Evolutionary conservation across 2,888 invertebrate species (phyloP).

Genomic region (Eristalis tenax): DNA sequence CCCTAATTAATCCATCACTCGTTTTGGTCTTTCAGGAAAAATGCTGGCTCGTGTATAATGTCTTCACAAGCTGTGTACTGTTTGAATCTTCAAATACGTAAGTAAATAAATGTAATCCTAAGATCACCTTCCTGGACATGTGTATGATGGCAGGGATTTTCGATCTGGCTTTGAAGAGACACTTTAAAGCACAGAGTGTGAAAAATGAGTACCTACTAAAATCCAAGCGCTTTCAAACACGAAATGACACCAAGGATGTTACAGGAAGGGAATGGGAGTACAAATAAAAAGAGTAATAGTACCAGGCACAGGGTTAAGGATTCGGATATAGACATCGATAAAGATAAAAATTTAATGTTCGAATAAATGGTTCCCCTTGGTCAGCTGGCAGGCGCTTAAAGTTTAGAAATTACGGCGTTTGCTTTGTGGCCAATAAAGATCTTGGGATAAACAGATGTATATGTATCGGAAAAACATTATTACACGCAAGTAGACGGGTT

Average conservation of each 20-base stretch:
- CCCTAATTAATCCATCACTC: neutral
- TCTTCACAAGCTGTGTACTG: slow-evolving; percentile 76
- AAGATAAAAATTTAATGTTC: neutral
- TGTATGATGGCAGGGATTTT: neutral
- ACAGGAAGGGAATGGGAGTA: too few species aligned
- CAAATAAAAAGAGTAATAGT: too few species aligned
- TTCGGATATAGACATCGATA: neutral
- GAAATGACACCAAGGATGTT: too few species aligned
- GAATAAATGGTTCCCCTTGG: neutral
- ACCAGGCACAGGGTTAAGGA: neutral
- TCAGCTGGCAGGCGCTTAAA: neutral
- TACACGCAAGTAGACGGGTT: neutral
- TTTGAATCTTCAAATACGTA: slow-evolving; percentile 79
- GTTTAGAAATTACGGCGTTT: neutral
- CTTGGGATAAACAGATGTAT: neutral
- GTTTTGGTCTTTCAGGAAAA: slow-evolving; percentile 62
- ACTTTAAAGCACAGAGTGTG: too few species aligned
- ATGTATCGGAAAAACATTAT: neutral
- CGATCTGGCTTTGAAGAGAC: too few species aligned
- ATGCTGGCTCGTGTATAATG: slow-evolving; percentile 73
- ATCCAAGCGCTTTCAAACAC: too few species aligned
- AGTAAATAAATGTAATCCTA: slow-evolving; percentile 72
- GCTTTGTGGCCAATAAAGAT: neutral
- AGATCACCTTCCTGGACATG: neutral
- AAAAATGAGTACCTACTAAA: too few species aligned